Evolutionary conservation across 2,888 invertebrate genomes (phyloP).

Genomic region (Tipula unca): DNA sequence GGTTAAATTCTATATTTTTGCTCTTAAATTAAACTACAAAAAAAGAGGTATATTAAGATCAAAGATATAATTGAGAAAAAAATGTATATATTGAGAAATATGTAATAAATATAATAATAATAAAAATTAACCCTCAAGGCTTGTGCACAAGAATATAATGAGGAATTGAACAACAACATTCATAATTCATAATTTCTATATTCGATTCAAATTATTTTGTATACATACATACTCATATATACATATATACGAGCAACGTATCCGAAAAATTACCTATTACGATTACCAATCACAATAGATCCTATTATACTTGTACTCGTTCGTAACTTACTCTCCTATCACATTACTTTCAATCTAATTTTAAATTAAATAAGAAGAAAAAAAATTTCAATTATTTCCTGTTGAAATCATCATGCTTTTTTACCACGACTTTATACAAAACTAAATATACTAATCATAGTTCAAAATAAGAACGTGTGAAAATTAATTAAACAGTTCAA

Average conservation of each 20-base stretch:
- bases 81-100: background rate
- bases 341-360: conserved; percentile 14
- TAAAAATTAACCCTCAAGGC: conserved; percentile 2
- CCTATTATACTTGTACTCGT: background rate
- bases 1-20: background rate
- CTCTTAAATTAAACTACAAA: background rate
- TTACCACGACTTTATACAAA: conserved; percentile 8
- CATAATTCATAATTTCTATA: background rate
- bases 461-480: conserved; percentile 8
- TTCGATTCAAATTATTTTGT: background rate
- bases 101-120: conserved; percentile 9
- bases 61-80: conserved; percentile 14
- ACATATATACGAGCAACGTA: background rate
- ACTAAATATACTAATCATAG: conserved; percentile 14
- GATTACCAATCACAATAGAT: conserved; percentile 14
- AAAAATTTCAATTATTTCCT: conserved; percentile 14
- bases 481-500: conserved; percentile 14
- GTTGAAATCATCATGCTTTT: conserved; percentile 14
- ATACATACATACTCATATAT: background rate
- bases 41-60: background rate
- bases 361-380: background rate
- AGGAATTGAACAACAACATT: background rate
- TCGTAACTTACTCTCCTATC: conserved; percentile 8
- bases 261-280: background rate
- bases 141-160: conserved; percentile 8